Evolutionary conservation across 2,888 invertebrate species (phyloP), one percentile per base, ranked within the genome.

Genomic region (Amblyjoppa proteus): DNA sequence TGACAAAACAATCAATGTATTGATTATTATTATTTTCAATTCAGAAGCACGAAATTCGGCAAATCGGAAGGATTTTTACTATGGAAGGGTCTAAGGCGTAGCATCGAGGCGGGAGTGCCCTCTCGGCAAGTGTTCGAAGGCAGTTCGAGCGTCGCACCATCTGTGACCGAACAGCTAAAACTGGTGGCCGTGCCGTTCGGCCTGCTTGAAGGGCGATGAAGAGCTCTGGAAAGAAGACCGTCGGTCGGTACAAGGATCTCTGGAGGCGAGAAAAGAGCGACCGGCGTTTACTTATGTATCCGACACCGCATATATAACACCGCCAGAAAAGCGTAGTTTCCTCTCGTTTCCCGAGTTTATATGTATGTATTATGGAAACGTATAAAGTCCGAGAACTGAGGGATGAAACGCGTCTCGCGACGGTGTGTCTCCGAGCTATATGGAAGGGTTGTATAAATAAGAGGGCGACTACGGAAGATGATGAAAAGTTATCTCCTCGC

Each of bases 401-500:
- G 49, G 49, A 81, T 70, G 69, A 78, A 81, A 76, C 69, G 58
- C 20, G 53, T 25, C 49, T 66, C 34, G 64, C 64, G 28, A 45
- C 70, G 51, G 41, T 51, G 51, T 71, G 76, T 34, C 56, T 49
- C 16, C 4, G n/a, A 58, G 31, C 70, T 69, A 53, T 64, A 74
- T 70, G 34, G 77, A 84, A 58, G 74, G 82, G 87, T 73, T 80
- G 83, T 88, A 88, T 89, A 90, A 90, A 89, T 89, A 89, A 88
- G 85, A 89, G 90, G 88, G 86, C 88, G 88, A 85, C 51, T 85
- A 78, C 86, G 77, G 85, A 69, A 87, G 83, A 83, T 77, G 87
- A 91, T 88, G 90, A 91, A 91, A 92, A 90, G 89, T 91, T 91
- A 91, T 91, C 90, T 90, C 85, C 78, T 69, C 66, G 76, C 66